These are phyloP conservation scores for Chloromyia formosa DNA, from an alignment of 2,888 invertebrate species.

Conservation along the genomic window DNA sequence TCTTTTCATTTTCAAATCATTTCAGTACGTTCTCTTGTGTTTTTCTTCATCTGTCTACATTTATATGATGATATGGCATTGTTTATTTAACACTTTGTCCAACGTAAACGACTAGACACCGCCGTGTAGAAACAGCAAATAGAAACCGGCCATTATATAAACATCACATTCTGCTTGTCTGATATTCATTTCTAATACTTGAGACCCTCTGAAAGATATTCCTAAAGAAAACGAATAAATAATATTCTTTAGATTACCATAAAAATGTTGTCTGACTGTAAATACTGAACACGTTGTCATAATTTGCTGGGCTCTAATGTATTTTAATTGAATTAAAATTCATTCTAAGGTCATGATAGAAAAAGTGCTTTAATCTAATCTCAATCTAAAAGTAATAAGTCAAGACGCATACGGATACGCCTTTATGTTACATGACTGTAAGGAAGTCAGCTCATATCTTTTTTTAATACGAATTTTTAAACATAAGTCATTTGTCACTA, in stretches of 20 bases:
- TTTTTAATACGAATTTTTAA: no score
- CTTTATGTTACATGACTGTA: no score
- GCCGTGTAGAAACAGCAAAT: constrained; percentile 37
- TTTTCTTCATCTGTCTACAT: neutral
- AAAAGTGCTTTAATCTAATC: no score
- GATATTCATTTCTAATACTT: neutral
- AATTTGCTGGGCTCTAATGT: neutral
- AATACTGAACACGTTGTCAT: no score
- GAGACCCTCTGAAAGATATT: neutral
- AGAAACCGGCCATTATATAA: constrained; percentile 37
- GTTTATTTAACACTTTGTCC: constrained; percentile 41
- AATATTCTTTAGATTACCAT: neutral
- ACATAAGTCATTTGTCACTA: no score
- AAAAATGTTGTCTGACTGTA: no score
- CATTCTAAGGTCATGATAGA: neutral
- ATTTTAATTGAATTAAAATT: neutral
- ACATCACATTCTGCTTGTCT: constrained; percentile 14
- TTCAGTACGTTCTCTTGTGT: neutral
- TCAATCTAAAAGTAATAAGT: no score
- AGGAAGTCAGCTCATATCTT: no score
- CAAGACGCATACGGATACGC: no score
- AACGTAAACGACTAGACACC: constrained; percentile 34
- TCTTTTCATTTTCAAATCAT: neutral
- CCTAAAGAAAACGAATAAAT: neutral
- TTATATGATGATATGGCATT: constrained; percentile 10